These are phyloP conservation scores for Basileuterus tristriatus DNA, from an alignment of 2,797 vertebrate species.

Conservation along the genomic window DNA sequence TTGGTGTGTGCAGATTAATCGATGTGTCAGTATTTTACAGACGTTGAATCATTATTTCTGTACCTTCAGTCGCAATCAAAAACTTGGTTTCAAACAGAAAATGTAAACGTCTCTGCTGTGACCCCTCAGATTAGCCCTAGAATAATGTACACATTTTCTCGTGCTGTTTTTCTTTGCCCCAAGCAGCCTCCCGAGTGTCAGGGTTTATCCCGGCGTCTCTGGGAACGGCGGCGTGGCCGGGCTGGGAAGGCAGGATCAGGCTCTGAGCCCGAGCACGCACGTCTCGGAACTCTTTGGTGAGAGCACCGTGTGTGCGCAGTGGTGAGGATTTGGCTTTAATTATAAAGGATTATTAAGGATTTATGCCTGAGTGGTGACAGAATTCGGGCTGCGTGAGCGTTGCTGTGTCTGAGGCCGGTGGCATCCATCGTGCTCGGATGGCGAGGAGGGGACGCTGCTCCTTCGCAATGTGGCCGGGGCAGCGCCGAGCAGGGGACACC, in stretches of 20 bases:
- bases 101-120: not conserved
- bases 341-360: not conserved
- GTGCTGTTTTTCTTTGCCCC: not conserved
- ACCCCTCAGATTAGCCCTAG: not conserved
- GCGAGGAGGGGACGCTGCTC: not conserved
- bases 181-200: rapidly evolving
- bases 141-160: rapidly evolving
- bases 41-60: not conserved
- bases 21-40: rapidly evolving
- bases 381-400: rapidly evolving
- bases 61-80: not conserved
- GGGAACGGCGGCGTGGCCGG: rapidly evolving
- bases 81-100: not conserved
- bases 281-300: not conserved
- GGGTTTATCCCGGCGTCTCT: not conserved
- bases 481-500: not conserved
- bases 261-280: not conserved
- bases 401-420: not conserved
- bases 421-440: not conserved
- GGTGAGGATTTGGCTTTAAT: not conserved
- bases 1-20: not conserved
- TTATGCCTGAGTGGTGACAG: not conserved
- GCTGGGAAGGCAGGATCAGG: not conserved
- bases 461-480: not conserved
- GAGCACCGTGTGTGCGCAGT: not conserved